Conservation (phyloP, 2,888 invertebrate species). For the Eudemis profundana region DNA sequence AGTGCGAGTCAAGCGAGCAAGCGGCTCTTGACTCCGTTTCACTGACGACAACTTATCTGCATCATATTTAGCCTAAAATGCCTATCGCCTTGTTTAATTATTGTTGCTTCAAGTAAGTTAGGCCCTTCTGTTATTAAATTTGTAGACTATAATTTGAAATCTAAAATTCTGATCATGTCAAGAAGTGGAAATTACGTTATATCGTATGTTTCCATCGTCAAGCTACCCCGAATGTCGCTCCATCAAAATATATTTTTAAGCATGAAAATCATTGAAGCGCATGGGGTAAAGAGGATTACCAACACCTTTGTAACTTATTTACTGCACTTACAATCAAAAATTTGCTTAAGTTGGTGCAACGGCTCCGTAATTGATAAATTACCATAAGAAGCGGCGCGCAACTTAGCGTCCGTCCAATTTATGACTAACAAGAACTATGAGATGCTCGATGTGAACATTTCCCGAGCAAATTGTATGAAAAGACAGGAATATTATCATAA, state of each 20-base stretch:
- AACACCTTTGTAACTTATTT: conserved; percentile 30
- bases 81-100: conserved; percentile 9
- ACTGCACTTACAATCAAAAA: conserved; percentile 35
- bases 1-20: conserved; percentile 60
- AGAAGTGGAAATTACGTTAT: background rate
- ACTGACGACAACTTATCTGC: conserved; percentile 43
- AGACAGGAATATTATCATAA: conserved; percentile 80
- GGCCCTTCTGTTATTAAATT: background rate
- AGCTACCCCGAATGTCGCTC: background rate
- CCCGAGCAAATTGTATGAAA: conserved; percentile 71
- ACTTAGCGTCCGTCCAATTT: conserved; percentile 45
- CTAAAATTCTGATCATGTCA: too few relatives aligned
- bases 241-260: conserved; percentile 15
- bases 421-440: conserved; percentile 56
- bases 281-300: conserved; percentile 35
- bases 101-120: background rate
- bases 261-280: conserved; percentile 13
- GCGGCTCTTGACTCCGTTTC: conserved; percentile 57
- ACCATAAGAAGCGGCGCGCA: conserved; percentile 42
- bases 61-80: conserved; percentile 32
- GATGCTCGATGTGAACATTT: conserved; percentile 58
- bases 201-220: background rate
- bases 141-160: too few relatives aligned
- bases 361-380: conserved; percentile 42
- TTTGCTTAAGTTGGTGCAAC: conserved; percentile 25